These are phyloP conservation scores for Netelia inedita DNA, from an alignment of 2,888 invertebrate species.

Conservation along the genomic window DNA sequence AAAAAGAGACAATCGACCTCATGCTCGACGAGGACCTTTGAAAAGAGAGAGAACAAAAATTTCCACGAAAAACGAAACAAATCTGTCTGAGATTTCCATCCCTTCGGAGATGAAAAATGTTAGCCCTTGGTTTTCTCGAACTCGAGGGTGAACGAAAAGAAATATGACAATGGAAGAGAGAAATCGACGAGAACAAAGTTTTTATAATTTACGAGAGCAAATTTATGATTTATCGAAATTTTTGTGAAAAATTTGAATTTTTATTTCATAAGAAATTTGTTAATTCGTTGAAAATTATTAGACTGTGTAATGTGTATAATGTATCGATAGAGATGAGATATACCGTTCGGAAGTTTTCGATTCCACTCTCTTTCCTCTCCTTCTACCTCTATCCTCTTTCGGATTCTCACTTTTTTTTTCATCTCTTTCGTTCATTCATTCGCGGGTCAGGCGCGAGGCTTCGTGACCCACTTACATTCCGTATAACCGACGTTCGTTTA, in stretches of 20 bases:
- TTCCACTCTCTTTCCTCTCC: background rate
- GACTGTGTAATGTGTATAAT: constrained; percentile 24
- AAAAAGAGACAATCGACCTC: background rate
- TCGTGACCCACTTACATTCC: constrained; percentile 58
- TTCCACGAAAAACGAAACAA: constrained; percentile 14
- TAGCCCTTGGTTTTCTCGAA: background rate
- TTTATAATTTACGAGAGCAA: too few species aligned
- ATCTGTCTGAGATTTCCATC: constrained; percentile 4
- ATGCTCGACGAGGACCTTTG: constrained; percentile 7
- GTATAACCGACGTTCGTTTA: constrained; percentile 8
- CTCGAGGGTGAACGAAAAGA: too few species aligned
- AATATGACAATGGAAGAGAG: too few species aligned
- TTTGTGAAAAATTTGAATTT: too few species aligned
- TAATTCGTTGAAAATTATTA: background rate
- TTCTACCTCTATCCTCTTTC: background rate
- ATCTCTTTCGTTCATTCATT: constrained; percentile 40
- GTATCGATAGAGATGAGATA: constrained; percentile 28
- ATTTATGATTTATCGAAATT: too few species aligned
- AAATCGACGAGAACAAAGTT: too few species aligned
- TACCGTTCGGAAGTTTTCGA: constrained; percentile 22
- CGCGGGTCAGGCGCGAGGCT: constrained; percentile 48
- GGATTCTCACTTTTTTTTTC: constrained; percentile 22
- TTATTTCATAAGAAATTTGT: too few species aligned
- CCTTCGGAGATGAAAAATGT: background rate
- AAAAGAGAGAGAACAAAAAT: constrained; percentile 15